phyloP scores from a whole-genome alignment of 2,888 invertebrate genomes.

The Cryptops parisi region DNA sequence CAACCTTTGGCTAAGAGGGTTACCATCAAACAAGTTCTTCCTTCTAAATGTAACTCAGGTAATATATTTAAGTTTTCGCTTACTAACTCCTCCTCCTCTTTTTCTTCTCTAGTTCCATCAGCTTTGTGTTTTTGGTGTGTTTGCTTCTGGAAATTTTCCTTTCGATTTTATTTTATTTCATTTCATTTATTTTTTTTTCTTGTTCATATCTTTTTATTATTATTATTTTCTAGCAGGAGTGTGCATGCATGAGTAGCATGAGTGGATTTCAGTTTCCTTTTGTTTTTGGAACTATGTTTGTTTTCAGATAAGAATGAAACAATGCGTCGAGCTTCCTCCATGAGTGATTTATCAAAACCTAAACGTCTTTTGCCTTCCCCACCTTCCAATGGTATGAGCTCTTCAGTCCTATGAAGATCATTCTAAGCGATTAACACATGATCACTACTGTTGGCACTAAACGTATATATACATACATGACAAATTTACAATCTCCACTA shows the following conservation, averaged over 20 bases:
- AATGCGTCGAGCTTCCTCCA: conserved; percentile 63
- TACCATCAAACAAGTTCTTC: conserved; percentile 37
- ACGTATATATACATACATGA: too few relatives aligned
- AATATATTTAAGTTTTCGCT: conserved; percentile 8
- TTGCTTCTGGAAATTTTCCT: conserved; percentile 10
- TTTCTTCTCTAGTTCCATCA: background rate
- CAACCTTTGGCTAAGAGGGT: conserved; percentile 39
- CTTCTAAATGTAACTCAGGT: conserved; percentile 38
- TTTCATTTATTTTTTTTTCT: conserved; percentile 8
- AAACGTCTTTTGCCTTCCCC: conserved; percentile 46
- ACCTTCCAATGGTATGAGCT: conserved; percentile 41
- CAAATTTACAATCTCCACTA: too few relatives aligned
- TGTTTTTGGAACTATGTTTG: conserved; percentile 18
- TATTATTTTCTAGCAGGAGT: background rate
- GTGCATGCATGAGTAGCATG: conserved; percentile 2
- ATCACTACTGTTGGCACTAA: too few relatives aligned
- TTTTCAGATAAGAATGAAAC: conserved; percentile 33
- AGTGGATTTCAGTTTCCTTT: conserved; percentile 4
- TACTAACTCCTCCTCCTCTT: background rate
- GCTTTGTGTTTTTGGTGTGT: conserved; percentile 7
- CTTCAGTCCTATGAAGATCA: background rate
- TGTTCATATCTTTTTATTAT: conserved; percentile 10
- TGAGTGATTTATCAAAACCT: conserved; percentile 50
- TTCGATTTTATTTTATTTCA: conserved; percentile 9
- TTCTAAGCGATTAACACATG: too few relatives aligned